Evolutionary conservation across 1,140 invertebrate species (phyloP), one percentile per base, ranked within the genome.

Genomic region (Bombus balteatus): DNA sequence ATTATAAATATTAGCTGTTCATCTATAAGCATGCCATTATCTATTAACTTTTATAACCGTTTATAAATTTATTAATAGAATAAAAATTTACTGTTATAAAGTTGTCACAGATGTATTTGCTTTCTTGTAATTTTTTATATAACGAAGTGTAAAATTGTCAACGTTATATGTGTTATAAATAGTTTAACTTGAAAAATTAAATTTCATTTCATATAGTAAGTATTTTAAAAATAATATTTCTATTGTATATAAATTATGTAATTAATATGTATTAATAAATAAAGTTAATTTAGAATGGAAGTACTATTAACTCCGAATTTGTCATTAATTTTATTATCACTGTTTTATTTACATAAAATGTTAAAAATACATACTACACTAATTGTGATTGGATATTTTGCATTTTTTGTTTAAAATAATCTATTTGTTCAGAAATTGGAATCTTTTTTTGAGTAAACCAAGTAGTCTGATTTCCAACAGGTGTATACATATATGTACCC

Each of bases 401-500:
- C 85, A 87, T 5, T 75, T 68, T 76, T 28, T 32, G 57, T 93
- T 96, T 96, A 94, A 97, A 97, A 90, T 96, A 97, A 32, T 95
- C 93, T 93, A 97, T 97, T 90, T 97, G 96, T 8, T 96, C 93
- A 8, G 96, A 94, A 37, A 97, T 81, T 2, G 97, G 96, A 41
- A 72, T 96, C 96, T 86, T 96, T 97, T 83, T 87, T 96, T 97
- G 82, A 37, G 0, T 96, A 65, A 98, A 85, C 12, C 96, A 94
- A 91, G 95, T 96, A 89, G 96, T 96, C 89, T 97, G 96, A 95
- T 98, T 98, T 72, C 98, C 98, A 73, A 95, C 92, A 32, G 94
- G 94, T 15, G 96, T 97, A 90, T 96, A 98, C 70, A 94, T 92
- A 43, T 94, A 95, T 93, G 96, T 94, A 28, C 96, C 96, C 90